Evolutionary conservation across 1,140 invertebrate species (phyloP).

Genomic region (Geopemphigus sp.): DNA sequence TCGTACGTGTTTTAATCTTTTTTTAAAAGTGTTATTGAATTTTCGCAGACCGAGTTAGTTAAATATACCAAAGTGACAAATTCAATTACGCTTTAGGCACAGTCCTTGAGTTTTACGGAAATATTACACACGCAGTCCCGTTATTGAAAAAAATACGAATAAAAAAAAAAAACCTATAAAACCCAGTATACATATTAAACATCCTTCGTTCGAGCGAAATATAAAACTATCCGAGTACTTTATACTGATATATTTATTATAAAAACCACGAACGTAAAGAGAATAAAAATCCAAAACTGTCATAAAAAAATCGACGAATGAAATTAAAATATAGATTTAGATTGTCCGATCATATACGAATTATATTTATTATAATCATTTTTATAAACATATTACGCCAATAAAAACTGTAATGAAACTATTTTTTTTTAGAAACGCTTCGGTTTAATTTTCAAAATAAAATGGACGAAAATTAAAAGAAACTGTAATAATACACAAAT

Average conservation of each 20-base stretch:
- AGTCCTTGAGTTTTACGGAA: conserved; percentile 35
- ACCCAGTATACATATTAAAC: neutral
- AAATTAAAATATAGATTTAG: too few relatives aligned
- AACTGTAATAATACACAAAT: too few relatives aligned
- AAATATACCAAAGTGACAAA: conserved; percentile 40
- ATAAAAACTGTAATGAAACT: too few relatives aligned
- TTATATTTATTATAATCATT: too few relatives aligned
- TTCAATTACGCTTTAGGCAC: neutral
- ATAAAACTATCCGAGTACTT: neutral
- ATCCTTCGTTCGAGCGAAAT: neutral
- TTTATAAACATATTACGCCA: too few relatives aligned
- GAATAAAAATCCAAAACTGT: too few relatives aligned
- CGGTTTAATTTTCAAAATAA: too few relatives aligned
- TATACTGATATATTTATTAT: neutral
- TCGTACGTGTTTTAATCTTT: neutral
- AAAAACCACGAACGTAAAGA: too few relatives aligned
- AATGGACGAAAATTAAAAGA: too few relatives aligned
- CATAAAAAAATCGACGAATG: too few relatives aligned
- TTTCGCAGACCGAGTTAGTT: neutral
- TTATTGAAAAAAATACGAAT: conserved; percentile 39
- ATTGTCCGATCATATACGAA: too few relatives aligned
- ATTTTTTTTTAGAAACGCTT: too few relatives aligned
- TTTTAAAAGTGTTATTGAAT: conserved; percentile 23
- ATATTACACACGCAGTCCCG: conserved; percentile 21
- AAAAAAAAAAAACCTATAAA: conserved; percentile 30